phyloP scores from a whole-genome alignment of 2,113 vertebrate species.

The Passerina amoena region DNA sequence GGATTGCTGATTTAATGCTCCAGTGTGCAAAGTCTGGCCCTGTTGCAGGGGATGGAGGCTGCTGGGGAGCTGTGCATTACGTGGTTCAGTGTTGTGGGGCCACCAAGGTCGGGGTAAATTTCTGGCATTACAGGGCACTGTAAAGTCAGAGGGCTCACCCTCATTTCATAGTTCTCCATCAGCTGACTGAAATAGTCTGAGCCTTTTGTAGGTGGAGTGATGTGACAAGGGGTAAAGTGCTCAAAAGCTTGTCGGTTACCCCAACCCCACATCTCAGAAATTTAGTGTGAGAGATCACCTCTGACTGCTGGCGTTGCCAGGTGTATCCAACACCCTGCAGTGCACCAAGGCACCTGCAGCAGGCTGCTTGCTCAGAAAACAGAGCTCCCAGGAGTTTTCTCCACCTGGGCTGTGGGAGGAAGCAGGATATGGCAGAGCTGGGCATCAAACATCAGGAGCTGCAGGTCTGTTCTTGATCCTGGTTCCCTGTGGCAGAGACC shows the following conservation, averaged over 20 bases:
- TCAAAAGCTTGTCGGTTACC: background rate
- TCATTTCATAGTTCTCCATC: background rate
- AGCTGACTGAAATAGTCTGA: background rate
- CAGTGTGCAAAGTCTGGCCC: background rate
- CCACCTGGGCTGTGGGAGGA: background rate
- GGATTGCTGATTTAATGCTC: background rate
- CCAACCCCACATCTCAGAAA: too few species aligned
- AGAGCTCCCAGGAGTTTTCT: background rate
- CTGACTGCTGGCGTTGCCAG: background rate
- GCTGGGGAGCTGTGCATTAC: background rate
- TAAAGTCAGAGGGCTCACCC: background rate
- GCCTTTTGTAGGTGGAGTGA: background rate
- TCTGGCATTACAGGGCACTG: background rate
- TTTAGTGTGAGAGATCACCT: background rate
- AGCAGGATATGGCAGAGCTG: background rate
- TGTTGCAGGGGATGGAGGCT: background rate
- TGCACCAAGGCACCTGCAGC: rapidly evolving
- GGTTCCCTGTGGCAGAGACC: background rate
- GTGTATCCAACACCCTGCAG: background rate
- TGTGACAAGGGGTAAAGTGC: background rate
- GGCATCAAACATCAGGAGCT: background rate
- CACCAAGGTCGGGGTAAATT: background rate
- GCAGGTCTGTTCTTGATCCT: background rate
- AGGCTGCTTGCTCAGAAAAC: background rate
- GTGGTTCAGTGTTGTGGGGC: background rate